These are phyloP conservation scores for Orgyia antiqua DNA, from an alignment of 2,888 invertebrate genomes.

Conservation along the genomic window DNA sequence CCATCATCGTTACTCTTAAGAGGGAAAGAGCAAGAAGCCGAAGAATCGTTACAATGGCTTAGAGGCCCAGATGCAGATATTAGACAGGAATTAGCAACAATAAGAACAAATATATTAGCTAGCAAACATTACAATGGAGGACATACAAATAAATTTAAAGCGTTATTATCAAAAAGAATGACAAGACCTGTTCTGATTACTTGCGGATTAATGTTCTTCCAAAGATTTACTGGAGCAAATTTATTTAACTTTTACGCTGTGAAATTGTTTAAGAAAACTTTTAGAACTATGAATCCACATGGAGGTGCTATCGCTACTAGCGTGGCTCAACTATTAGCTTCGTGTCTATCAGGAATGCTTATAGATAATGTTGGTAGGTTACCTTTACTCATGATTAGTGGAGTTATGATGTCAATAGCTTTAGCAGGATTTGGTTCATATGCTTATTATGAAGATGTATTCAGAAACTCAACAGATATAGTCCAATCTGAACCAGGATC, in stretches of 20 bases:
- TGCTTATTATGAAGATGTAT: slow-evolving; percentile 86
- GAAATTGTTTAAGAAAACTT: slow-evolving; percentile 90
- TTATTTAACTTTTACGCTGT: slow-evolving; percentile 92
- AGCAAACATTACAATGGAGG: slow-evolving; percentile 58
- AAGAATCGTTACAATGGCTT: slow-evolving; percentile 86
- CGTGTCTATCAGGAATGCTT: slow-evolving; percentile 87
- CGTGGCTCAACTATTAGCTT: slow-evolving; percentile 89
- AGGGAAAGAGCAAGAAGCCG: slow-evolving; percentile 86
- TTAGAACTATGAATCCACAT: slow-evolving; percentile 87
- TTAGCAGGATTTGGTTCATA: slow-evolving; percentile 90
- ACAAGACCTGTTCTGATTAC: slow-evolving; percentile 87
- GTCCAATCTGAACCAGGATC: slow-evolving; percentile 65
- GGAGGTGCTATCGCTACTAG: slow-evolving; percentile 90
- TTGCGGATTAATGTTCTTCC: slow-evolving; percentile 93
- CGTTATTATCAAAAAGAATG: slow-evolving; percentile 59
- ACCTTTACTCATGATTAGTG: slow-evolving; percentile 89
- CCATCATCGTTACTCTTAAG: slow-evolving; percentile 88
- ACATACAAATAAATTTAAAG: slow-evolving; percentile 50
- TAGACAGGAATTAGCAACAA: slow-evolving; percentile 83
- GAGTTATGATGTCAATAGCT: slow-evolving; percentile 90
- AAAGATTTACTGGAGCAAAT: slow-evolving; percentile 89
- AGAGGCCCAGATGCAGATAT: slow-evolving; percentile 88
- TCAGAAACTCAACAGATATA: slow-evolving; percentile 52
- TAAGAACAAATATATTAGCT: slow-evolving; percentile 82
- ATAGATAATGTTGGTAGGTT: slow-evolving; percentile 92